Evolutionary conservation across 2,797 vertebrate genomes (phyloP), one percentile per base, ranked within the genome.

Genomic region (Oceanodroma leucorhoa): DNA sequence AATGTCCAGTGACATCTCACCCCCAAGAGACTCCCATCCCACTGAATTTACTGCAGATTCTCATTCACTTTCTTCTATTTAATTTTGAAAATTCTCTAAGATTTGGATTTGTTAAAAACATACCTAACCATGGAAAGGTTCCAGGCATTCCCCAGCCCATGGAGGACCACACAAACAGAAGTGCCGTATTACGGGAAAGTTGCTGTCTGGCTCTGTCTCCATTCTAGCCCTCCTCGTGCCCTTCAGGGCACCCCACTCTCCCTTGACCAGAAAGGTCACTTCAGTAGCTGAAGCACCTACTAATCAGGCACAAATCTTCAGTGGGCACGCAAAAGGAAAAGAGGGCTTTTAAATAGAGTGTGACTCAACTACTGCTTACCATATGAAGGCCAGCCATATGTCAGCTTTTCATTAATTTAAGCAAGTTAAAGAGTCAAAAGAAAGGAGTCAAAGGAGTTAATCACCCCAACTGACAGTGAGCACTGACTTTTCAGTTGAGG

Each of bases 101-200:
- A 12, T 32, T 10, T 17, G 6, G 41, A 58, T 43, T 85, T n/a
- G 17, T 46, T 77, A 88, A 60, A 67, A 94, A 29, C 16, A 88
- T 0, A 0, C 7, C 14, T 27, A 77, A 54, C 6, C 13, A 12
- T 14, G 16, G 14, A 48, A 71, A 19, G 8, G 34, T 17, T 88
- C 17, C 34, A 22, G 32, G 26, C 27, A 77, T 5, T 43, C 17
- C n/a, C 5, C n/a, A 43, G 43, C 15, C 46, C 6, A 51, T 1
- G 5, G 20, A 75, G 10, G 10, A 34, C 26, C 32, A 48, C 38
- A 45, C 12, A 34, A 78, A 46, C 16, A 21, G 13, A 77, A 88
- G 19, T 7, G 6, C 5, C 1, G 0, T 21, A 29, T 30, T 29
- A 51, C 0, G 0, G 30, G n/a, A 26, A 53, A 87, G n/a, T 4